Conservation (phyloP, 2,888 invertebrate species). For the Tridacna gigas region DNA sequence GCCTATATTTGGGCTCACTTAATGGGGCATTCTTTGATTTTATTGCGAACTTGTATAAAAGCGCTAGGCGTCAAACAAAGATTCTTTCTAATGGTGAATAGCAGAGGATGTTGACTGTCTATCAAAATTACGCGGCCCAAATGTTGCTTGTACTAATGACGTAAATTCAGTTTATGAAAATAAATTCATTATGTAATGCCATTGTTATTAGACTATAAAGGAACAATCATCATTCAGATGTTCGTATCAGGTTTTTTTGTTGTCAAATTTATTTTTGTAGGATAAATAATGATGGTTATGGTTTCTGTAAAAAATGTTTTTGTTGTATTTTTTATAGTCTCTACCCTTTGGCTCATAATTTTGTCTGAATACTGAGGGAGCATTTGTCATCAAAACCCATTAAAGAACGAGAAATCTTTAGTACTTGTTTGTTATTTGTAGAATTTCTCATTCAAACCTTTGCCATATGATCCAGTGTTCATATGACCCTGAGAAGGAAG, state of each 20-base stretch:
- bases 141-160: slow-evolving; percentile 24
- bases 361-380: no score
- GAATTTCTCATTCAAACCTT: no score
- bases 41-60: background rate
- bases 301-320: background rate
- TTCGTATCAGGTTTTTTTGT: background rate
- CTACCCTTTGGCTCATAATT: no score
- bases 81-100: background rate
- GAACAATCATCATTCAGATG: background rate
- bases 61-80: background rate
- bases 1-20: slow-evolving; percentile 10
- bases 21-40: slow-evolving; percentile 8
- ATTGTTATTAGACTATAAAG: slow-evolving; percentile 13
- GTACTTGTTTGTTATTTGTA: no score
- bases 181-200: slow-evolving; percentile 18
- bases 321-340: no score
- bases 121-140: slow-evolving; percentile 10
- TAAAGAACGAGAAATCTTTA: no score
- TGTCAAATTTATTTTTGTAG: background rate
- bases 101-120: slow-evolving; percentile 13
- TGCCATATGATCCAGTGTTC: no score
- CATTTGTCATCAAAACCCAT: no score
- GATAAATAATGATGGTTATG: background rate
- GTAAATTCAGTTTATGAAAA: slow-evolving; percentile 17
- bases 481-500: no score